phyloP scores from a whole-genome alignment of 2,797 vertebrate genomes.

The Aeoliscus strigatus region DNA sequence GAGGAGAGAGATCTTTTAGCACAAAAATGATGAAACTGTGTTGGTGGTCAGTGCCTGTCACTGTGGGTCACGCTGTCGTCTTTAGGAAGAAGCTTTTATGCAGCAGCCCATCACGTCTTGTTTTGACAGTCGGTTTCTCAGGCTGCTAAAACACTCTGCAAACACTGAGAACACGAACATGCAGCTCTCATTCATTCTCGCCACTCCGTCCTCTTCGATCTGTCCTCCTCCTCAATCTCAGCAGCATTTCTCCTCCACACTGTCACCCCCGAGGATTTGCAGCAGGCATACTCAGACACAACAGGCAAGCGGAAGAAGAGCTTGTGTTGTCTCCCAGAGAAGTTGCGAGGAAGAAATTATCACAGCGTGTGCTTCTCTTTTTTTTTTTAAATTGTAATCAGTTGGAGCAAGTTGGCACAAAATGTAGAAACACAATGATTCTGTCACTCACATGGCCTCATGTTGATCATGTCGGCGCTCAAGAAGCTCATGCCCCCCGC shows the following conservation, averaged over 20 bases:
- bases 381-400: no score
- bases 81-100: slow-evolving; percentile 33
- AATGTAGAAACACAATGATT: no score
- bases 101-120: no score
- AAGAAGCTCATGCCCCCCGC: no score
- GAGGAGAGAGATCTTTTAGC: no score
- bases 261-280: slow-evolving; percentile 39
- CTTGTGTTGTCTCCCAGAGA: slow-evolving; percentile 52
- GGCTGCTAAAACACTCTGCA: slow-evolving; percentile 48
- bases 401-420: no score
- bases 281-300: slow-evolving; percentile 65
- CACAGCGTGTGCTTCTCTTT: no score
- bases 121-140: slow-evolving; percentile 9
- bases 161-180: slow-evolving; percentile 52
- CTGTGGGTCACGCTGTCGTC: slow-evolving; percentile 24
- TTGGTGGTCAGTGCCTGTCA: no score
- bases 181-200: slow-evolving; percentile 19
- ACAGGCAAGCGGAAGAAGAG: slow-evolving; percentile 34
- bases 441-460: no score
- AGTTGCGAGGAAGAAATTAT: slow-evolving; percentile 47
- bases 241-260: slow-evolving; percentile 21
- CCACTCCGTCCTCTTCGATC: no score
- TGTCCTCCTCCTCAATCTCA: slow-evolving; percentile 24
- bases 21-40: no score
- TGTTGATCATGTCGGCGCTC: no score